Percentiles rank a stretch among this genome's conserved stretches.
These are phyloP conservation scores for Colletes gigas DNA, from an alignment of 1,140 invertebrate genomes.

Conservation along the genomic window DNA sequence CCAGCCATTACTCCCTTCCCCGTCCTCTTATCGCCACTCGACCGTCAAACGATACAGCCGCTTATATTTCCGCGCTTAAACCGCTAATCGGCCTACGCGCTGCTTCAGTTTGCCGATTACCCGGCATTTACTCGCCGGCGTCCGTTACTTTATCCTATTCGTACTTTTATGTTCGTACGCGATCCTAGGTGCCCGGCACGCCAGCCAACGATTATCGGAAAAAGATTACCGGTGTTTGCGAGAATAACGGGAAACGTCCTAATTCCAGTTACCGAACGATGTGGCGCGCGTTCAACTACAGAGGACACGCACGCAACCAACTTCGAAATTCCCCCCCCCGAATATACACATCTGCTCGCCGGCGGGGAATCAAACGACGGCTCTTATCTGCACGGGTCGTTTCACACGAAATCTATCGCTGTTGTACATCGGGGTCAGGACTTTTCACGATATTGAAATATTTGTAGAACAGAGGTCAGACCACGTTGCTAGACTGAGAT, in stretches of 20 bases:
- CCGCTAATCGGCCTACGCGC: constrained; percentile 14
- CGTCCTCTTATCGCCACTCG: not conserved
- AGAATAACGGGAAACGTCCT: not conserved
- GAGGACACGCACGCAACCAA: too few relatives aligned
- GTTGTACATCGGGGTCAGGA: too few relatives aligned
- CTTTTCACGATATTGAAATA: too few relatives aligned
- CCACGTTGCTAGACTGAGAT: too few relatives aligned
- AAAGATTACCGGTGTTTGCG: not conserved
- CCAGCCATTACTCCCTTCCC: constrained; percentile 4
- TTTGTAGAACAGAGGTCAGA: too few relatives aligned
- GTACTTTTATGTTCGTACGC: not conserved
- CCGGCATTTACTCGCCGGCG: not conserved
- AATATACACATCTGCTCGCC: too few relatives aligned
- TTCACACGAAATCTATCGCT: too few relatives aligned
- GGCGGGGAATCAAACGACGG: too few relatives aligned
- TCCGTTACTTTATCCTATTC: not conserved
- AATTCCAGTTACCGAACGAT: not conserved
- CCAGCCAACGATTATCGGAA: not conserved
- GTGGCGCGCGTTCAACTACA: too few relatives aligned
- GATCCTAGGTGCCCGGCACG: not conserved
- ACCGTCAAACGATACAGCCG: constrained; percentile 18
- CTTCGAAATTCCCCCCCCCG: too few relatives aligned
- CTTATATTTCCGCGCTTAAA: constrained; percentile 19
- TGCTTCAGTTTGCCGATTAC: constrained; percentile 8
- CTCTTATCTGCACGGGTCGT: too few relatives aligned